These are phyloP conservation scores for Xiphophorus couchianus DNA, from an alignment of 2,113 vertebrate genomes.

Conservation along the genomic window DNA sequence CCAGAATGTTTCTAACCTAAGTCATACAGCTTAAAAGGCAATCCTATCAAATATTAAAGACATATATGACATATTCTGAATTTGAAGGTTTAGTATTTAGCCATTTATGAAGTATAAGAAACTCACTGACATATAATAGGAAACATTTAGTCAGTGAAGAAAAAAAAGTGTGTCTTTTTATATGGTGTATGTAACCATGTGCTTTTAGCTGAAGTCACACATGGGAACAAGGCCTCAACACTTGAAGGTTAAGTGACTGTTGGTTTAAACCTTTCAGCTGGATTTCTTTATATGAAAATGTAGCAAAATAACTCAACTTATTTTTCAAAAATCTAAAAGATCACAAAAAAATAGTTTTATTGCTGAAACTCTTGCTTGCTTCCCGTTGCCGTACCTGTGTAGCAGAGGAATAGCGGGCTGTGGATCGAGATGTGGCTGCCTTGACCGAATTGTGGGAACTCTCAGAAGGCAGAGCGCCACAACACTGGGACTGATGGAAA, in stretches of 20 bases:
- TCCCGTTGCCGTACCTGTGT: slow-evolving; percentile 85
- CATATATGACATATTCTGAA: background rate
- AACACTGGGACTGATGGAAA: slow-evolving; percentile 95
- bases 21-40: background rate
- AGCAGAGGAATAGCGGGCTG: slow-evolving; percentile 95
- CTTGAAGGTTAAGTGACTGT: background rate
- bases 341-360: background rate
- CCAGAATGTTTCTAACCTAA: background rate
- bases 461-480: slow-evolving; percentile 89
- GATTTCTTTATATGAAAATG: background rate
- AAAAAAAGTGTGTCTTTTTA: background rate
- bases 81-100: background rate
- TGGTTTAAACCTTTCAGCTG: background rate
- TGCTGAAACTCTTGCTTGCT: background rate
- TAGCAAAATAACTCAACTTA: background rate
- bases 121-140: too few relatives aligned
- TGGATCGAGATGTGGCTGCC: slow-evolving; percentile 90
- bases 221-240: background rate
- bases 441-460: slow-evolving; percentile 93
- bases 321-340: background rate
- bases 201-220: too few relatives aligned
- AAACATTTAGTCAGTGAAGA: background rate
- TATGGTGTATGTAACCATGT: too few relatives aligned
- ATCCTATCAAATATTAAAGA: background rate
- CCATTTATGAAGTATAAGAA: background rate